Base-by-base conservation (phyloP, 2,888 invertebrate genomes). In the Prosapia bicincta region DNA sequence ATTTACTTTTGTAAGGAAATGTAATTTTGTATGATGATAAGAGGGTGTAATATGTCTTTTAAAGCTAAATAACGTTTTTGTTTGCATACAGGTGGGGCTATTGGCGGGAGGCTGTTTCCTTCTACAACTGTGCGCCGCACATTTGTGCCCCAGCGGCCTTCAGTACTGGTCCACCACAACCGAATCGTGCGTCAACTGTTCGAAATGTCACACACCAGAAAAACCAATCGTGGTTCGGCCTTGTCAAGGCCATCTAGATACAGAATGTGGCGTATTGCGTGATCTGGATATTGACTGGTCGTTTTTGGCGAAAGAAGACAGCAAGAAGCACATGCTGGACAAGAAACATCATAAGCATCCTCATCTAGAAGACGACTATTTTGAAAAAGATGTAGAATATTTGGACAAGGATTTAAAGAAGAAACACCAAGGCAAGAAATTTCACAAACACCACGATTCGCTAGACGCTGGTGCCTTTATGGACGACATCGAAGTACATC, bases 221-320 rank as follows among this genome's bases (percentile, higher is more conserved):
- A 28, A 72, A 38, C 73, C 69, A 24, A 89, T 92, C 78, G 92
- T 93, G 66, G 84, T 91, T 78, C 88, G 90, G 74, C 93, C 93
- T 75, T 94, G 93, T 85, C 91, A 92, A 82, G 85, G 90, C 77
- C 91, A 93, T 86, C 88, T 90, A 78, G 92, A 94, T 85, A 92
- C 93, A 66, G 86, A 90, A 80, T 94, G 94, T 85, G 92, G 91
- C 65, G 89, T 91, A 0, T 86, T 92, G 66, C 88, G 89, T 79
- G 90, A 91, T 81, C 86, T 92, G 79, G 88, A 89, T 81, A 87
- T 91, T 80, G 89, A 89, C 84, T 88, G 89, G 90, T 83, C 89
- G 82, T 87, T 88, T 84, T 83, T 74, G 23, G 20, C 54, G 3
- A 54, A 54, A 20, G 20, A 54, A 20, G 54, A 54, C 13, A 54